Percentiles rank a stretch among this genome's conserved stretches.
phyloP scores from a whole-genome alignment of 2,888 invertebrate genomes.

The Cryptocheilus praepositus region DNA sequence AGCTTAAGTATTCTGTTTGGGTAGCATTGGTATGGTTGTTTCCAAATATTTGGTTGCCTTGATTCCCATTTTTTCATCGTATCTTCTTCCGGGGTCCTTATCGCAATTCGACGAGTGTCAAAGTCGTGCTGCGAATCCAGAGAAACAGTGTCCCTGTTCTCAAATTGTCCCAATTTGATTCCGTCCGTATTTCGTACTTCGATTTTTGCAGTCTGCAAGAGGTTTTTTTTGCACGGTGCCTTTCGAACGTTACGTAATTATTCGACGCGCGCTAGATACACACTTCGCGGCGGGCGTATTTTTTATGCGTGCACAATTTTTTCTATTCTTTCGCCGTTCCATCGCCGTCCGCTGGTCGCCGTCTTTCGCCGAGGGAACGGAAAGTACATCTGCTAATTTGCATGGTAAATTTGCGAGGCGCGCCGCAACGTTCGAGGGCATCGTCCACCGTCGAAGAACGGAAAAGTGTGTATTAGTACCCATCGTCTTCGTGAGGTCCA shows the following conservation, averaged over 20 bases:
- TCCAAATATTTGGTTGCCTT: too few species aligned
- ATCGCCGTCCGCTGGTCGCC: background rate
- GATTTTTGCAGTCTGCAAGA: conserved; percentile 3
- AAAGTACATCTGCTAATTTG: conserved; percentile 58
- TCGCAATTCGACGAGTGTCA: too few species aligned
- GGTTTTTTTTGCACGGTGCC: background rate
- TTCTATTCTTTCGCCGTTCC: background rate
- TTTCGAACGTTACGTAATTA: conserved; percentile 53
- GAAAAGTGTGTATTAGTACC: background rate
- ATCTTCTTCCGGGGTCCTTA: too few species aligned
- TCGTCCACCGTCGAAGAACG: conserved; percentile 21
- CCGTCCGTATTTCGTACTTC: too few species aligned
- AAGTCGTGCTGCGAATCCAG: too few species aligned
- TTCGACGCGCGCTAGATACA: conserved; percentile 46
- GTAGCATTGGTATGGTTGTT: too few species aligned
- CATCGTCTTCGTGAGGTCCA: background rate
- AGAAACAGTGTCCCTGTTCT: too few species aligned
- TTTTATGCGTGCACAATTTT: background rate
- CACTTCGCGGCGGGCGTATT: background rate
- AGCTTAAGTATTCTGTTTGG: too few species aligned
- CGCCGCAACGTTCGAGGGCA: conserved; percentile 44
- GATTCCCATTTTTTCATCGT: conserved; percentile 16
- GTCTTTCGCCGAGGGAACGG: conserved; percentile 32
- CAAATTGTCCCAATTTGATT: too few species aligned
- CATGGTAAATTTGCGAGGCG: conserved; percentile 54